Evolutionary conservation across 2,888 invertebrate genomes (phyloP), one percentile per base, ranked within the genome.

Genomic region (Dryococelus australis): DNA sequence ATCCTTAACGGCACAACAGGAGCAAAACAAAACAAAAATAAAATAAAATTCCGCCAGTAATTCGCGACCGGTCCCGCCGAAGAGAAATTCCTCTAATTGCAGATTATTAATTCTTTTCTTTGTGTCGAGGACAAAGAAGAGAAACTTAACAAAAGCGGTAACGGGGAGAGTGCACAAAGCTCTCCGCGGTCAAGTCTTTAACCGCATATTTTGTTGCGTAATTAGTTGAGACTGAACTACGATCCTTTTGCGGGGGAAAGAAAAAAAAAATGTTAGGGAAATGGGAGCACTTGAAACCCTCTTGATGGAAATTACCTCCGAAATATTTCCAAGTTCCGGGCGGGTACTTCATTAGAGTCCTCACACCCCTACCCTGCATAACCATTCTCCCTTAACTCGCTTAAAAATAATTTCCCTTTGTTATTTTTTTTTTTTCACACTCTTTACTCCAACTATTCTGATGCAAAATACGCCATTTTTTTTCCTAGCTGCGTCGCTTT

Each of bases 21-120:
- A 65, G 20, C n/a, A 65, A 65, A 24, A 24, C 65, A 65, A 65
- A 65, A n/a, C n/a, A n/a, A n/a, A n/a, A n/a, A n/a, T n/a, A n/a
- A n/a, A n/a, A n/a, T n/a, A n/a, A n/a, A 65, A 65, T n/a, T 65
- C 24, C 16, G n/a, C 65, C 35, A 6, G 65, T n/a, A n/a, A n/a
- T 65, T 24, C 65, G 8, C 24, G n/a, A 65, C 20, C 8, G 65
- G 10, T 24, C 8, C 24, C 65, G 65, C 65, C 16, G 65, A 65
- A 65, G 65, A 24, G n/a, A 65, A 65, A 65, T 24, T 65, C 24
- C n/a, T 65, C 65, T 65, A 65, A 65, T 65, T 65, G 65, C 65
- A n/a, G 65, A 65, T 65, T 65, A 65, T 65, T 65, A 65, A 65
- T 65, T 65, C 20, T 65, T 65, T 65, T 65, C 65, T 65, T 65